Percentiles rank a stretch among this genome's conserved stretches.
phyloP scores from a whole-genome alignment of 2,113 vertebrate species.

The Fregata magnificens region DNA sequence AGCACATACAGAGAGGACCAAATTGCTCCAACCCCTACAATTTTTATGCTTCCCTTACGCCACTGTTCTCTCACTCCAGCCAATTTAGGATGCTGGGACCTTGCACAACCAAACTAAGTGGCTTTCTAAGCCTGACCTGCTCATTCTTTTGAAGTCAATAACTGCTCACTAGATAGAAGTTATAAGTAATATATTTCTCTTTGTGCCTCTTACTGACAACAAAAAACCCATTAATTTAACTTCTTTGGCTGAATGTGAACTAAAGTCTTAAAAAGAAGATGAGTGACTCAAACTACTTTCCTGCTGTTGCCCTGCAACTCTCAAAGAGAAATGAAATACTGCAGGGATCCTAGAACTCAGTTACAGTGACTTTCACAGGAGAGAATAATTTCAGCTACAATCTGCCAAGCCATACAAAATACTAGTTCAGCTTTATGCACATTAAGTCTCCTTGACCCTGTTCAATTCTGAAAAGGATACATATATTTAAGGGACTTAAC shows the following conservation, averaged over 20 bases:
- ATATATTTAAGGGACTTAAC: background rate
- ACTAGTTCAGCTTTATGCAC: background rate
- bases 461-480: background rate
- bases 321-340: conserved; percentile 36
- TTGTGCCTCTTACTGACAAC: conserved; percentile 58
- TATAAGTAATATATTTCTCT: conserved; percentile 51
- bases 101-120: conserved; percentile 42
- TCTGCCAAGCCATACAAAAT: background rate
- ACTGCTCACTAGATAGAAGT: conserved; percentile 42
- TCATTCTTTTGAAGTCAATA: conserved; percentile 42
- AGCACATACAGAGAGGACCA: conserved; percentile 17
- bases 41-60: background rate
- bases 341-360: background rate
- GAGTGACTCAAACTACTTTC: conserved; percentile 35
- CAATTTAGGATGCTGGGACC: conserved; percentile 22
- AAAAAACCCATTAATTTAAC: conserved; percentile 63
- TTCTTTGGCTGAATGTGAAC: conserved; percentile 48
- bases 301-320: background rate
- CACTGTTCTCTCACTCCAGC: conserved; percentile 13
- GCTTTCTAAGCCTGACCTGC: conserved; percentile 16
- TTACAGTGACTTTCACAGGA: background rate
- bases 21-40: conserved; percentile 39
- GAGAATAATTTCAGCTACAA: background rate
- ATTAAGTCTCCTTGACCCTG: background rate
- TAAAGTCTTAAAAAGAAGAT: conserved; percentile 46